Conservation (phyloP, 2,888 invertebrate genomes). For the Drosophila anomalata region DNA sequence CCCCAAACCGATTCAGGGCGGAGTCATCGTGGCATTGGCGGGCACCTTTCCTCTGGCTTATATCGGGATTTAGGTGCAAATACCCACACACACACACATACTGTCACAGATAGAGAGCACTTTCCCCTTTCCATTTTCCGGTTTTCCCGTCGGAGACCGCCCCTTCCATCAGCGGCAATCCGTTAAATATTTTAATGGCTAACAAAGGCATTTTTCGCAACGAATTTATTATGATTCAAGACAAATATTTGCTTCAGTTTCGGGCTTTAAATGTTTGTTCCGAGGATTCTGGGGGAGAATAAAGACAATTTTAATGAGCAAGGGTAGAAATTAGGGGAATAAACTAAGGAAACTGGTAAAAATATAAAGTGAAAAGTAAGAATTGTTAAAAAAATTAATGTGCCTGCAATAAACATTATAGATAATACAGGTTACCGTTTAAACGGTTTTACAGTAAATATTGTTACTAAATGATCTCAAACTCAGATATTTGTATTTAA, state of each 20-base stretch:
- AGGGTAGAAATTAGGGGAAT: not conserved
- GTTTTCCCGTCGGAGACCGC: slow-evolving; percentile 12
- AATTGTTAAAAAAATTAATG: no score
- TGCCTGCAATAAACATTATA: no score
- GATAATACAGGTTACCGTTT: no score
- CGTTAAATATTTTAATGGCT: slow-evolving; percentile 72
- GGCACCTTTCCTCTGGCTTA: slow-evolving; percentile 36
- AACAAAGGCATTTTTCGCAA: slow-evolving; percentile 69
- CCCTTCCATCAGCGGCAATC: slow-evolving; percentile 38
- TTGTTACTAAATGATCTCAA: no score
- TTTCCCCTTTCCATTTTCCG: slow-evolving; percentile 1
- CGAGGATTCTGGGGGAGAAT: not conserved
- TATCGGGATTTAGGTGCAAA: slow-evolving; percentile 61
- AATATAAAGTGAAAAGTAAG: no score
- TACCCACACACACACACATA: slow-evolving; percentile 3
- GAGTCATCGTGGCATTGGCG: slow-evolving; percentile 72
- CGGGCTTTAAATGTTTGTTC: slow-evolving; percentile 19
- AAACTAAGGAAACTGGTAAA: not conserved
- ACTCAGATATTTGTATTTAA: no score
- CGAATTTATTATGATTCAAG: slow-evolving; percentile 68
- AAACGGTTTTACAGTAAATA: no score
- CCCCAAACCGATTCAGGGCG: slow-evolving; percentile 63
- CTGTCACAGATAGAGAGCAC: slow-evolving; percentile 2
- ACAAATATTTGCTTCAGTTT: slow-evolving; percentile 26
- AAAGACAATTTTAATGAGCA: not conserved